Evolutionary conservation across 1,140 invertebrate species (phyloP).

Genomic region (Pseudobourletiella spinata): DNA sequence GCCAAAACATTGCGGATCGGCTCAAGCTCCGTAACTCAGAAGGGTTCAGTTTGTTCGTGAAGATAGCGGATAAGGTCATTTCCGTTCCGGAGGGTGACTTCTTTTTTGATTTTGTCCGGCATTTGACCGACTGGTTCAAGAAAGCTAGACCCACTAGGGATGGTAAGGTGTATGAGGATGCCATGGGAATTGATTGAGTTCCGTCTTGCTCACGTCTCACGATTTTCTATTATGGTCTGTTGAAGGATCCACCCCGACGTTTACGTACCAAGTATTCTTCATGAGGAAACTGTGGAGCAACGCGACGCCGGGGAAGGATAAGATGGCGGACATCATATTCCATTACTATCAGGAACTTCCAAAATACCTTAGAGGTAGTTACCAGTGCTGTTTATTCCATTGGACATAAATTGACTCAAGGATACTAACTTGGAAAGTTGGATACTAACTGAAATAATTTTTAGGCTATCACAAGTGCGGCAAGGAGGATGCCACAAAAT

Average conservation of each 20-base stretch:
- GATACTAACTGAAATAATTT: background rate
- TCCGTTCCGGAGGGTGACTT: constrained; percentile 99
- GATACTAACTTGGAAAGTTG: background rate
- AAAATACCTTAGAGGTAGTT: constrained; percentile 81
- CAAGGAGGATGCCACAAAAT: constrained; percentile 82
- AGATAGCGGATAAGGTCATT: constrained; percentile 99
- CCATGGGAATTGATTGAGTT: too few relatives aligned
- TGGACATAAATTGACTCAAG: too few relatives aligned
- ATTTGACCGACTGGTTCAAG: constrained; percentile 98
- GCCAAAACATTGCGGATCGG: constrained; percentile 88
- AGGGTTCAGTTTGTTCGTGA: constrained; percentile 98
- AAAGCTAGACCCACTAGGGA: constrained; percentile 88
- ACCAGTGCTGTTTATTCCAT: too few relatives aligned
- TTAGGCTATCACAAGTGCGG: constrained; percentile 83
- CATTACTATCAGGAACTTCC: constrained; percentile 98
- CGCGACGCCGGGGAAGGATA: constrained; percentile 93
- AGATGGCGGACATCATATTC: constrained; percentile 95
- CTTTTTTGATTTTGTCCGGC: constrained; percentile 99
- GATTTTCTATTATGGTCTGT: too few relatives aligned
- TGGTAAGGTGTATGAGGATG: too few relatives aligned
- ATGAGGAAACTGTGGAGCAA: constrained; percentile 99
- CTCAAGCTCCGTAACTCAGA: constrained; percentile 82
- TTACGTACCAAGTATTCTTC: constrained; percentile 97
- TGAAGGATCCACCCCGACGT: constrained; percentile 68
- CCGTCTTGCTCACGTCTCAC: too few relatives aligned